Conservation (phyloP, 2,113 vertebrate species). For the Chaenocephalus aceratus region DNA sequence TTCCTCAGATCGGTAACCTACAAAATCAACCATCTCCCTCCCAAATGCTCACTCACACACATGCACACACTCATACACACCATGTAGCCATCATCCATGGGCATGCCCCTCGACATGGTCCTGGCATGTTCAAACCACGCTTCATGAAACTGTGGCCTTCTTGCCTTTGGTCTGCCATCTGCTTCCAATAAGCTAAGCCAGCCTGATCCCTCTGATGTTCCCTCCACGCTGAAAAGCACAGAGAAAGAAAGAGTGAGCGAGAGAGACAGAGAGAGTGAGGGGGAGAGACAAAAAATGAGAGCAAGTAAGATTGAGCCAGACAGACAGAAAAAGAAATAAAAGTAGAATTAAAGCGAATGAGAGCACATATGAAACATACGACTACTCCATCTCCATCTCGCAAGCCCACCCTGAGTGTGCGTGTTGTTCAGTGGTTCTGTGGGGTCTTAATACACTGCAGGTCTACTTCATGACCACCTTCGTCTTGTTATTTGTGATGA, state of each 20-base stretch:
- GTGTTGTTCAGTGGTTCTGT: conserved; percentile 31
- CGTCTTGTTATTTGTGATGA: conserved; percentile 53
- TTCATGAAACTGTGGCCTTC: conserved; percentile 84
- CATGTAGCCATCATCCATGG: conserved; percentile 75
- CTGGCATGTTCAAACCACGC: conserved; percentile 82
- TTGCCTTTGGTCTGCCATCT: conserved; percentile 81
- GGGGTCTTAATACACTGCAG: conserved; percentile 47
- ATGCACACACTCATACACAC: conserved; percentile 58
- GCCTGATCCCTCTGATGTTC: conserved; percentile 82
- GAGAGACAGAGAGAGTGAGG: conserved; percentile 45
- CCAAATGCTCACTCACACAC: conserved; percentile 41
- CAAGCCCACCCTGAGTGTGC: conserved; percentile 53
- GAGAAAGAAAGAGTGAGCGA: conserved; percentile 55
- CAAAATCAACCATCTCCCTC: conserved; percentile 60
- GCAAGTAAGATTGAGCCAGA: conserved; percentile 48
- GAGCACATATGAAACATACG: conserved; percentile 54
- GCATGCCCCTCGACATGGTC: conserved; percentile 78
- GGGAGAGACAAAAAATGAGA: conserved; percentile 60
- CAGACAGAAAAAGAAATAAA: conserved; percentile 53
- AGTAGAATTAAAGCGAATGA: conserved; percentile 45
- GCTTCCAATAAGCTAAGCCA: conserved; percentile 82
- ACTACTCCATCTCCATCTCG: conserved; percentile 28
- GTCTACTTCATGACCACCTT: conserved; percentile 53
- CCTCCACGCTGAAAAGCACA: conserved; percentile 72
- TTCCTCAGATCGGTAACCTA: conserved; percentile 72